Evolutionary conservation across 2,797 vertebrate genomes (phyloP).

Genomic region (Halcyon smyrnensis): DNA sequence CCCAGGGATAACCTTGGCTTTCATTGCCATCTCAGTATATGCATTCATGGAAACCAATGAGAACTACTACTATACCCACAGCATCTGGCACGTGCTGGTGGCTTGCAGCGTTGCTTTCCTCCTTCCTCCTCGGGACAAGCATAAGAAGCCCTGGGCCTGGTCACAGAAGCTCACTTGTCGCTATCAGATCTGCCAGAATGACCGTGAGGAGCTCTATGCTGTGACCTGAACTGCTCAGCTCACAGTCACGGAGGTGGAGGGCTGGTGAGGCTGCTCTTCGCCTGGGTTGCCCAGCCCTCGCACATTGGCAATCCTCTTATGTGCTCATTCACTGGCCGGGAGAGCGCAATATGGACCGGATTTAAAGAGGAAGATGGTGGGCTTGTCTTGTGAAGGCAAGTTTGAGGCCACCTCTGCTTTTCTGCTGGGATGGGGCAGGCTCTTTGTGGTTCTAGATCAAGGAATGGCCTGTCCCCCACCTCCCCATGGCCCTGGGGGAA

Average conservation of each 20-base stretch:
- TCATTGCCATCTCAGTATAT: conserved; percentile 87
- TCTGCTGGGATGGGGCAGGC: not conserved
- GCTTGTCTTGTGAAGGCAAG: not conserved
- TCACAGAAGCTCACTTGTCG: conserved; percentile 83
- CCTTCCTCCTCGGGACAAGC: conserved; percentile 86
- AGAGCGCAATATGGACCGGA: rapidly evolving
- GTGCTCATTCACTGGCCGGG: not conserved
- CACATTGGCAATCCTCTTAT: rapidly evolving
- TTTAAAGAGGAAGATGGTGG: not conserved
- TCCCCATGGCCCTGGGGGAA: not conserved
- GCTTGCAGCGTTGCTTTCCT: conserved; percentile 90
- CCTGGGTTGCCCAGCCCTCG: not conserved
- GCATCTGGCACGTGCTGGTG: conserved; percentile 94
- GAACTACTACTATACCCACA: conserved; percentile 97
- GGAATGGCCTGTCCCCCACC: not conserved
- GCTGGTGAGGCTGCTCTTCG: not conserved
- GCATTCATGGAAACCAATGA: conserved; percentile 89
- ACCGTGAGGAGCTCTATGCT: conserved; percentile 88
- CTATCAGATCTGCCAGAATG: conserved; percentile 90
- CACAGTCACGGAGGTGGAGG: not conserved
- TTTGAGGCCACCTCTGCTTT: conserved; percentile 15
- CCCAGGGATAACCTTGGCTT: conserved; percentile 86
- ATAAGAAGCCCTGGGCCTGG: conserved; percentile 82
- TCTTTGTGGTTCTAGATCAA: not conserved
- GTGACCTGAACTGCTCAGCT: conserved; percentile 79